These are phyloP conservation scores for Dryoscopus gambensis DNA, from an alignment of 2,113 vertebrate genomes.

Conservation along the genomic window DNA sequence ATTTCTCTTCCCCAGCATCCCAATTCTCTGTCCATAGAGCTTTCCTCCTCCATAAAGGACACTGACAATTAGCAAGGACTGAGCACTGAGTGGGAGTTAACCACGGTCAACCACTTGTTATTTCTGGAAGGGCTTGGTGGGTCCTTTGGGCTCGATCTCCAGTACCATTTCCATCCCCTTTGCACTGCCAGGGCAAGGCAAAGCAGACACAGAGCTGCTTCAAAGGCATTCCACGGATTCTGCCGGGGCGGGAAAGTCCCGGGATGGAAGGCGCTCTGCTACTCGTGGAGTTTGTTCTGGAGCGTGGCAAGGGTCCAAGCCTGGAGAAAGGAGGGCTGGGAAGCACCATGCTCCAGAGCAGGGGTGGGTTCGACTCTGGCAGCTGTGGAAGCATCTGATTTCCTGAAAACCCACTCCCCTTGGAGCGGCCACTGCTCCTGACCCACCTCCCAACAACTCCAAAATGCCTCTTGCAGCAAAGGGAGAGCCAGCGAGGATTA, in stretches of 20 bases:
- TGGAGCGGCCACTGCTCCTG: background rate
- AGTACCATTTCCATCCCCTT: background rate
- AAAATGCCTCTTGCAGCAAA: background rate
- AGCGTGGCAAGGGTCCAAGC: background rate
- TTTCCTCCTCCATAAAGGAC: background rate
- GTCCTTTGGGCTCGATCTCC: background rate
- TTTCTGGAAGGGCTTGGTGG: slow-evolving; percentile 14
- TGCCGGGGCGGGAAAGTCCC: background rate
- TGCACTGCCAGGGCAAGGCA: background rate
- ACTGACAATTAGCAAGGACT: background rate
- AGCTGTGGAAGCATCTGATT: background rate
- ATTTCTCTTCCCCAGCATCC: background rate
- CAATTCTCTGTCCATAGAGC: background rate
- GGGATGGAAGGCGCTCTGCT: background rate
- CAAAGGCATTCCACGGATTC: slow-evolving; percentile 31
- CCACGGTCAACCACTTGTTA: slow-evolving; percentile 22
- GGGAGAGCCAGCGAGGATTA: background rate
- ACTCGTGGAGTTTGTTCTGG: background rate
- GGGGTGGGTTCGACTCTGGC: background rate
- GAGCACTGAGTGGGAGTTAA: background rate
- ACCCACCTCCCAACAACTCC: background rate
- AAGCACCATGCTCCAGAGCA: background rate
- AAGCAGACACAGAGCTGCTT: slow-evolving; percentile 9
- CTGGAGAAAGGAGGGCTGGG: background rate
- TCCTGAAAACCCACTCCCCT: background rate